Evolutionary conservation across 1,140 invertebrate species (phyloP).

Genomic region (Conopomorpha cramerella): DNA sequence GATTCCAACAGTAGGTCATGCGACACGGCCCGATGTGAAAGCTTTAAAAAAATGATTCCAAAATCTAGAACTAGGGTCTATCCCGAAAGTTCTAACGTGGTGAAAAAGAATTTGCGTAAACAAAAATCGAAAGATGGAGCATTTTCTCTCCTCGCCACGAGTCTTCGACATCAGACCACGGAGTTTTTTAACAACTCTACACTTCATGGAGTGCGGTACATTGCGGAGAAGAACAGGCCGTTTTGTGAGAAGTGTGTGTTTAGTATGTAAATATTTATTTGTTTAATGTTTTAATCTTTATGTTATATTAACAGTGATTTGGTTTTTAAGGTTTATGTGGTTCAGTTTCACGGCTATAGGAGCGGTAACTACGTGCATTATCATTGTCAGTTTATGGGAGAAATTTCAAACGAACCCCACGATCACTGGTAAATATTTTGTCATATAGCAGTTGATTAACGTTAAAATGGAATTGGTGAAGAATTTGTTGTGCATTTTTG

Average conservation of each 20-base stretch:
- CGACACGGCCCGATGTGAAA: too few species aligned
- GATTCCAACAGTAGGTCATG: too few species aligned
- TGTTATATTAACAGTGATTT: conserved; percentile 2
- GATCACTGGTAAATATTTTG: conserved; percentile 63
- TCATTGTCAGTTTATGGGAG: conserved; percentile 74
- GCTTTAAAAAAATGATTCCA: too few species aligned
- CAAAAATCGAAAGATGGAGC: conserved; percentile 16
- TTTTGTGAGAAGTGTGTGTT: conserved; percentile 67
- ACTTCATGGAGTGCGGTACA: conserved; percentile 72
- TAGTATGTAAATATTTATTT: conserved; percentile 3
- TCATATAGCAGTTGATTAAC: too few species aligned
- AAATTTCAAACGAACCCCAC: conserved; percentile 81
- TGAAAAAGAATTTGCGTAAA: conserved; percentile 7
- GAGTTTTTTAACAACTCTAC: conserved; percentile 74
- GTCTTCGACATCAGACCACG: conserved; percentile 67
- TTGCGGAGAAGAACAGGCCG: conserved; percentile 69
- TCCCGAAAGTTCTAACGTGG: too few species aligned
- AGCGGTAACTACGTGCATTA: conserved; percentile 67
- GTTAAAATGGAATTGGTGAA: too few species aligned
- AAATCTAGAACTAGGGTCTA: conserved; percentile 39
- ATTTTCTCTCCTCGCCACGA: conserved; percentile 57
- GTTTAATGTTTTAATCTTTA: background rate
- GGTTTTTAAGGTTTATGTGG: conserved; percentile 69
- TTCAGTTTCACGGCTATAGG: conserved; percentile 70
- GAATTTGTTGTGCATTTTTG: too few species aligned